Conservation (phyloP, 2,888 invertebrate genomes). For the Chloromyia formosa region DNA sequence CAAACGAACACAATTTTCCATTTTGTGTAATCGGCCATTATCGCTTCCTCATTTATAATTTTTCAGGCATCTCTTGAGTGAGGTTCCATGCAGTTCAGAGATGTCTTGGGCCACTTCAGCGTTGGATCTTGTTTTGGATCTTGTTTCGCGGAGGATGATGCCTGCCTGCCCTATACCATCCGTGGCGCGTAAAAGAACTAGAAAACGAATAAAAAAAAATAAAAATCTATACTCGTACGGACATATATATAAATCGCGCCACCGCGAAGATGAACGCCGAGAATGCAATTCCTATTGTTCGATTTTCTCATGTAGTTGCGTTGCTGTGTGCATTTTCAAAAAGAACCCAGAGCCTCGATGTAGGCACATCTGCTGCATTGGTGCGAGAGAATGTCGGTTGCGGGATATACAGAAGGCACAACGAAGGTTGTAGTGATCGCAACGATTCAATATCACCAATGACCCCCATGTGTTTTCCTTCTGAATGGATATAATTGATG, state of each 20-base stretch:
- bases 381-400: background rate
- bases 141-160: slow-evolving; percentile 28
- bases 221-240: background rate
- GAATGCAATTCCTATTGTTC: slow-evolving; percentile 27
- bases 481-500: slow-evolving; percentile 18
- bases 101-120: background rate
- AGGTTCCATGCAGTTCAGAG: background rate
- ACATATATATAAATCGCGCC: background rate
- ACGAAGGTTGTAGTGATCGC: slow-evolving; percentile 15
- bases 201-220: slow-evolving; percentile 4
- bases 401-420: slow-evolving; percentile 2
- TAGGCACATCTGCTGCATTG: slow-evolving; percentile 3
- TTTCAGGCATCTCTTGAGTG: slow-evolving; percentile 15
- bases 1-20: slow-evolving; percentile 50
- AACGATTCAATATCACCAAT: slow-evolving; percentile 28
- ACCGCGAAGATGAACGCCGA: slow-evolving; percentile 15
- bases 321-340: background rate
- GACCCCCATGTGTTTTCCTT: slow-evolving; percentile 27
- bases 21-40: slow-evolving; percentile 52
- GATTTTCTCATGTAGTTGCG: background rate
- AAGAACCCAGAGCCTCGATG: background rate
- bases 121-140: slow-evolving; percentile 33
- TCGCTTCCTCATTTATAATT: slow-evolving; percentile 49
- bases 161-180: background rate
- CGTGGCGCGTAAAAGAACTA: slow-evolving; percentile 13